Evolutionary conservation across 2,888 invertebrate genomes (phyloP).

Genomic region (Limnephilus auricula): DNA sequence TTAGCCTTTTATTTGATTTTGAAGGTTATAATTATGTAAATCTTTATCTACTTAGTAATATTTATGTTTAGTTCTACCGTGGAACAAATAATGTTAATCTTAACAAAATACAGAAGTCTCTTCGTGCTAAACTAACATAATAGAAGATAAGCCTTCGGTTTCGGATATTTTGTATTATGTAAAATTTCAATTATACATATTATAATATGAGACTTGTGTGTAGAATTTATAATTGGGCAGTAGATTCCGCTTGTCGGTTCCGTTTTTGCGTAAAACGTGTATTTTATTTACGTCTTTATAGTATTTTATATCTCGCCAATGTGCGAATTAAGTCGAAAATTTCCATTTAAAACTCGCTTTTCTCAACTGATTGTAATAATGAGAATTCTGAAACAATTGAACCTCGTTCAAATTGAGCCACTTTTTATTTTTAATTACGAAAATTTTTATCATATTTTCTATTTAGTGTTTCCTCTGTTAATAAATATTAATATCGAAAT

Average conservation of each 20-base stretch:
- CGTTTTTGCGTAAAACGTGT: background rate
- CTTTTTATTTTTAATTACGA: too few species aligned
- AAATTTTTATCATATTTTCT: too few species aligned
- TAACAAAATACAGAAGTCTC: background rate
- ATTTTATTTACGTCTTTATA: background rate
- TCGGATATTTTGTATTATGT: background rate
- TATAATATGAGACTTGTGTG: background rate
- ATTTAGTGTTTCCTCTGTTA: too few species aligned
- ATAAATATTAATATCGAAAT: too few species aligned
- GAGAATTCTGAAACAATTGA: too few species aligned
- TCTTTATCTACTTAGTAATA: too few species aligned
- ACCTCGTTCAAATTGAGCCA: too few species aligned
- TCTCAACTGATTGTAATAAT: too few species aligned
- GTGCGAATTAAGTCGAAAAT: background rate
- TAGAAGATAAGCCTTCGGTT: background rate
- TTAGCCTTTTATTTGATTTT: background rate
- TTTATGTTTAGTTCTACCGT: too few species aligned
- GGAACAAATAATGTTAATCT: background rate
- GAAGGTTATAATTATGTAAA: background rate
- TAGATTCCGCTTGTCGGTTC: background rate
- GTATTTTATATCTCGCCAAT: background rate
- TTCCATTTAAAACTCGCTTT: background rate
- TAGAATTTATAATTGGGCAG: background rate
- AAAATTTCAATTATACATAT: background rate
- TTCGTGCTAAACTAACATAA: background rate